A percentile compares a stretch with the other conserved stretches of the same genome.
Evolutionary conservation across 2,888 invertebrate genomes (phyloP).

Genomic region (Resseliella maxima): DNA sequence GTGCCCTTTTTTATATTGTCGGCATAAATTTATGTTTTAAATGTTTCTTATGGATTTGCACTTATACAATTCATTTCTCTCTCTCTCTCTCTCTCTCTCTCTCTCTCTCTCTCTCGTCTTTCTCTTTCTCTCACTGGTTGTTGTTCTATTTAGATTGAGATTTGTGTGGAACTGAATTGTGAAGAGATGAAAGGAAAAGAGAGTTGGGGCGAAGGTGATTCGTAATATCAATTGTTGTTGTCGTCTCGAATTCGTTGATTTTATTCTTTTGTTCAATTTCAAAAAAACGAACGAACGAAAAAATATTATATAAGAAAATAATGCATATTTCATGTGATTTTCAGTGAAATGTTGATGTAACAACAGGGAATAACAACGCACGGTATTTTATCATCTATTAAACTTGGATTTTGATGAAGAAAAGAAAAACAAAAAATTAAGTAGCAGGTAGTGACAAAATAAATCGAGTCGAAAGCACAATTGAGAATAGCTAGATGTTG

Average conservation of each 20-base stretch:
- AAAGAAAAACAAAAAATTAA: not conserved
- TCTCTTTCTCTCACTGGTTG: too few species aligned
- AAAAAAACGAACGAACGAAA: not conserved
- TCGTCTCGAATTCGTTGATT: not conserved
- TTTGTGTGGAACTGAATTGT: constrained; percentile 2
- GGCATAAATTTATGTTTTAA: constrained; percentile 35
- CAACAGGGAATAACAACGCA: constrained; percentile 53
- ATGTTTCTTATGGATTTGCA: constrained; percentile 44
- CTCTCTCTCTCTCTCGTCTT: not conserved
- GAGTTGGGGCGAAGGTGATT: not conserved
- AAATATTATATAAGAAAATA: not conserved
- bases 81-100: not conserved
- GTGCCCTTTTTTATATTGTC: not conserved
- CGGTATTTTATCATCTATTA: constrained; percentile 6
- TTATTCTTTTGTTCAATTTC: not conserved
- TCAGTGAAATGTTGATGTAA: constrained; percentile 3
- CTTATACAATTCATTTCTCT: not conserved
- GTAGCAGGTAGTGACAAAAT: not conserved
- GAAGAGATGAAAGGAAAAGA: not conserved
- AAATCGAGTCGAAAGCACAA: not conserved
- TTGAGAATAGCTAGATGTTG: not conserved
- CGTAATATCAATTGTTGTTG: not conserved
- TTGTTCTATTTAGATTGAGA: constrained; percentile 29
- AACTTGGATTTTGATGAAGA: not conserved
- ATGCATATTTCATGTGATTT: constrained; percentile 18